Evolutionary conservation across 1,140 invertebrate genomes (phyloP).

Genomic region (Drosophila athabasca): DNA sequence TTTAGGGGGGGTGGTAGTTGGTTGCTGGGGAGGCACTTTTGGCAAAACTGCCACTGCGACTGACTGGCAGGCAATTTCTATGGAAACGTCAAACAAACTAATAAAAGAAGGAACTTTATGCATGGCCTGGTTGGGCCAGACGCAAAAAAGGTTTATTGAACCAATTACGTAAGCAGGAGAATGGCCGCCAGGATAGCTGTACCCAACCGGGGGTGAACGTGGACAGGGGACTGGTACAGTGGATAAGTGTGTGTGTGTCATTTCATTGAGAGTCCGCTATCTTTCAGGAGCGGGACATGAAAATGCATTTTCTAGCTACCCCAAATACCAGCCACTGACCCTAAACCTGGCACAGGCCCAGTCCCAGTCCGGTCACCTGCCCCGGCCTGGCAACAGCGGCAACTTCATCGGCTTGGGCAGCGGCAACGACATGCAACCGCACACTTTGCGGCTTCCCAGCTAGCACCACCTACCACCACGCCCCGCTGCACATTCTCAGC

Average conservation of each 20-base stretch:
- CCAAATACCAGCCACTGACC: slow-evolving; percentile 63
- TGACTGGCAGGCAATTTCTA: slow-evolving; percentile 39
- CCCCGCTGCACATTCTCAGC: slow-evolving; percentile 68
- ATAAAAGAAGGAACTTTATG: slow-evolving; percentile 50
- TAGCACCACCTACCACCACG: slow-evolving; percentile 51
- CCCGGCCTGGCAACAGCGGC: slow-evolving; percentile 42
- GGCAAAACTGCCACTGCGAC: slow-evolving; percentile 49
- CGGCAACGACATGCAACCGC: slow-evolving; percentile 60
- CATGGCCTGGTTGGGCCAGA: slow-evolving; percentile 31
- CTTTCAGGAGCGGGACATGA: slow-evolving; percentile 34
- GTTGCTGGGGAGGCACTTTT: slow-evolving; percentile 42
- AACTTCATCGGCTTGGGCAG: neutral
- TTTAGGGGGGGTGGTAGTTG: slow-evolving; percentile 23
- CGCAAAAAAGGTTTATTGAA: slow-evolving; percentile 75
- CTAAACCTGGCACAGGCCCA: slow-evolving; percentile 27
- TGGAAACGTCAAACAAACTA: slow-evolving; percentile 73
- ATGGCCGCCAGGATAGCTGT: neutral
- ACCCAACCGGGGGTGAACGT: too few species aligned
- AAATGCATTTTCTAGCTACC: slow-evolving; percentile 71
- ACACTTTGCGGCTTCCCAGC: slow-evolving; percentile 72
- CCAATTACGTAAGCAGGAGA: slow-evolving; percentile 69
- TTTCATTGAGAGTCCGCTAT: slow-evolving; percentile 40
- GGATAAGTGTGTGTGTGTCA: slow-evolving; percentile 37
- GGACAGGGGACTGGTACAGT: neutral
- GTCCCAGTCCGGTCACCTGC: slow-evolving; percentile 32